phyloP scores from a whole-genome alignment of 2,113 vertebrate species.

The Dermatemys mawii region DNA sequence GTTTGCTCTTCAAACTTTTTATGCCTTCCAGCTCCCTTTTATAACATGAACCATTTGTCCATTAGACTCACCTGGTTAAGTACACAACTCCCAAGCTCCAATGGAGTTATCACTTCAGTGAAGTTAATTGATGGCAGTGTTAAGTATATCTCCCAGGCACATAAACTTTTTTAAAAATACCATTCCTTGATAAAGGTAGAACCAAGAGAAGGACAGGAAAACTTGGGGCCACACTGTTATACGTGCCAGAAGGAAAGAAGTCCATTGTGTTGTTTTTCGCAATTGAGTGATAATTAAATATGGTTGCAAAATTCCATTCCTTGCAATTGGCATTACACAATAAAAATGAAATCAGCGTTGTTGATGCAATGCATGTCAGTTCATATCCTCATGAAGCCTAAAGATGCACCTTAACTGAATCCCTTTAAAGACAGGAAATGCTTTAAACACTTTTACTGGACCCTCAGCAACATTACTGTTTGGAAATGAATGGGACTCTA shows the following conservation, averaged over 20 bases:
- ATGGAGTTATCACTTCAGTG: not conserved
- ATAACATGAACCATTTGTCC: not conserved
- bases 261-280: not conserved
- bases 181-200: slow-evolving; percentile 19
- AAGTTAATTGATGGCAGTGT: not conserved
- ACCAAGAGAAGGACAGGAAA: not conserved
- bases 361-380: not conserved
- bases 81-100: not conserved
- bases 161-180: not conserved
- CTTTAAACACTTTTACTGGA: not conserved
- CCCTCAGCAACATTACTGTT: not conserved
- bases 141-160: not conserved
- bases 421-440: not conserved
- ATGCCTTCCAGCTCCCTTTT: not conserved
- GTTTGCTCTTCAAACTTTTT: not conserved
- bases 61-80: not conserved
- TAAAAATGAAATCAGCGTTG: not conserved
- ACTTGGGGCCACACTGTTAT: not conserved
- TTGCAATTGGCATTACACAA: not conserved
- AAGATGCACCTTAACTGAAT: not conserved
- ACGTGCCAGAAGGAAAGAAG: not conserved
- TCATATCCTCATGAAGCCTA: not conserved
- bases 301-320: slow-evolving; percentile 2
- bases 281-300: not conserved
- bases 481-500: not conserved